Evolutionary conservation across 2,888 invertebrate genomes (phyloP).

Genomic region (Malthinus seriepunctatus): DNA sequence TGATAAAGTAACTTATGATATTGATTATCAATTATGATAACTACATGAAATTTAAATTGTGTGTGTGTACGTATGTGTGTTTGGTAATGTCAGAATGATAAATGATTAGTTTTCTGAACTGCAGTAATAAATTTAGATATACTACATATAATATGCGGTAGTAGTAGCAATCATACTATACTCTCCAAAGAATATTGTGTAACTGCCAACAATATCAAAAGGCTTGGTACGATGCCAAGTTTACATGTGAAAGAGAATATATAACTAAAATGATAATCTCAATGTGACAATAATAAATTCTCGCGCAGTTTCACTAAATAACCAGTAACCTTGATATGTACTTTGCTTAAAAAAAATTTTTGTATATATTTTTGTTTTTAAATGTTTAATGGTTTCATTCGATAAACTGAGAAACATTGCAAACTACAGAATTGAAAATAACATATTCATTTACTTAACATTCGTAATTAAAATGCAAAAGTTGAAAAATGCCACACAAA

Average conservation of each 20-base stretch:
- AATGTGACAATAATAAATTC: slow-evolving; percentile 2
- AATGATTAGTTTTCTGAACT: slow-evolving; percentile 26
- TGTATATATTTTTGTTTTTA: not conserved
- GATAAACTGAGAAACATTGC: too few relatives aligned
- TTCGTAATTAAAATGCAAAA: too few relatives aligned
- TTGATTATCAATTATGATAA: slow-evolving; percentile 4
- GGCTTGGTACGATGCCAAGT: slow-evolving; percentile 32
- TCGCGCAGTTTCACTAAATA: slow-evolving; percentile 3
- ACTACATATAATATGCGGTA: slow-evolving; percentile 11
- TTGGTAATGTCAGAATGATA: slow-evolving; percentile 8
- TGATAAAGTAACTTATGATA: not conserved
- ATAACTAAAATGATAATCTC: slow-evolving; percentile 16
- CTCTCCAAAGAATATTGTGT: slow-evolving; percentile 26
- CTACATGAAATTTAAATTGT: not conserved
- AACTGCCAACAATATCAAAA: slow-evolving; percentile 32
- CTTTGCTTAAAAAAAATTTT: not conserved
- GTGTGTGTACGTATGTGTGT: not conserved
- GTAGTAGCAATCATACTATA: slow-evolving; percentile 20
- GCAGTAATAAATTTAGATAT: slow-evolving; percentile 37
- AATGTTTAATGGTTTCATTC: too few relatives aligned
- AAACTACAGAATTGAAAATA: too few relatives aligned
- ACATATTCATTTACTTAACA: too few relatives aligned
- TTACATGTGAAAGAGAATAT: slow-evolving; percentile 19
- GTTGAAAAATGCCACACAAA: too few relatives aligned
- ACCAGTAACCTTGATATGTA: slow-evolving; percentile 2